Conservation (phyloP, 2,113 vertebrate species). For the Bolborhynchus lineola region DNA sequence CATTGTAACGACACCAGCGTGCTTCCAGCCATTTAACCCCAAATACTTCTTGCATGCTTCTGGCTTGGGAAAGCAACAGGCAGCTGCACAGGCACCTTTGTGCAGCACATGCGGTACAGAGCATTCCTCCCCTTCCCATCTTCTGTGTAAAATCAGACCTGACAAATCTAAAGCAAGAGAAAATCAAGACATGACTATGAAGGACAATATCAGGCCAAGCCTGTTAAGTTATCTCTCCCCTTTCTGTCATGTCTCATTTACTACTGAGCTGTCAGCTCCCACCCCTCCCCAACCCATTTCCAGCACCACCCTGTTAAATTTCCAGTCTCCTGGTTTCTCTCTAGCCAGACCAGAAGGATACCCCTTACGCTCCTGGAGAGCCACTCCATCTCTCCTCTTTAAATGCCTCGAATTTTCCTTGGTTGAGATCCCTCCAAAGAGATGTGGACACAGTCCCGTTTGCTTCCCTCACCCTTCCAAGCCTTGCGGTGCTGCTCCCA, state of each 20-base stretch:
- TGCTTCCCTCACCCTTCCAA: background rate
- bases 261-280: constrained; percentile 1
- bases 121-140: background rate
- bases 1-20: background rate
- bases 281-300: background rate
- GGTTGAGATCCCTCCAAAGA: background rate
- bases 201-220: constrained; percentile 57
- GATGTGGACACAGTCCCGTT: rapidly evolving
- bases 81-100: background rate
- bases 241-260: constrained; percentile 57
- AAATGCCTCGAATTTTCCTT: background rate
- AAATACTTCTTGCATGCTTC: background rate
- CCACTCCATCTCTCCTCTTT: background rate
- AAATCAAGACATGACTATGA: constrained; percentile 50
- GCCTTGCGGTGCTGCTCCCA: rapidly evolving
- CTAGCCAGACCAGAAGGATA: background rate
- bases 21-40: background rate
- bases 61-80: constrained; percentile 34
- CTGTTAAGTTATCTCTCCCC: constrained; percentile 49
- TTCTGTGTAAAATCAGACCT: constrained; percentile 46
- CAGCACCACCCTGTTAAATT: background rate
- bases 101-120: rapidly evolving
- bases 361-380: background rate
- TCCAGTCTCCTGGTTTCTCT: background rate
- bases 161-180: constrained; percentile 56